phyloP scores from a whole-genome alignment of 2,797 vertebrate genomes.

The Spinus pinus region DNA sequence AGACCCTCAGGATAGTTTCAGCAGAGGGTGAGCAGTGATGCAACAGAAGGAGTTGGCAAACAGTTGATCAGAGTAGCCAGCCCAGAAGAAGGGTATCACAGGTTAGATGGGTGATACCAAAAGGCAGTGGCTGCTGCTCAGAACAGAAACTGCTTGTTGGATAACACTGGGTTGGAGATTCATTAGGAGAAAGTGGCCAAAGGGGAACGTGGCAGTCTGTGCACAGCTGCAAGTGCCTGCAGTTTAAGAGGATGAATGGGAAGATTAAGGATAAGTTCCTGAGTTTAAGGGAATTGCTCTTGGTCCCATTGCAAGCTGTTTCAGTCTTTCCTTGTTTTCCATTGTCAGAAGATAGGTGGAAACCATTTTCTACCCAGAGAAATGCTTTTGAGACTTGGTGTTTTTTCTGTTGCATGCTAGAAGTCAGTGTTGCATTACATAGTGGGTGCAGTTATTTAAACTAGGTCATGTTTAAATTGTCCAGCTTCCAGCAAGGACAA shows the following conservation, averaged over 20 bases:
- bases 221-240: background rate
- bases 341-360: background rate
- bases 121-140: background rate
- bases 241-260: background rate
- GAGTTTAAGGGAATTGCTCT: background rate
- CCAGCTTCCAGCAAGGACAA: background rate
- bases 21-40: background rate
- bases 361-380: background rate
- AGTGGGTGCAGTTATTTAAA: background rate
- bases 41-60: background rate
- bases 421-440: background rate
- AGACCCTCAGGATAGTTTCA: background rate
- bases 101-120: background rate
- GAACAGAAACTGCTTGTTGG: background rate
- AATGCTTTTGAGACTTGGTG: background rate
- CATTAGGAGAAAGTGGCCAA: background rate
- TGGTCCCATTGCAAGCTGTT: background rate
- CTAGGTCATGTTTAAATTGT: background rate
- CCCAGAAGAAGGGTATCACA: accelerated
- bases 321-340: background rate
- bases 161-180: background rate
- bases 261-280: background rate
- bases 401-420: background rate
- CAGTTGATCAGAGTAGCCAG: background rate
- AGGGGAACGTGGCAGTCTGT: background rate